Percentiles rank a stretch among this genome's conserved stretches.
Conservation (phyloP, 2,113 vertebrate species). For the Sisor rabdophorus region DNA sequence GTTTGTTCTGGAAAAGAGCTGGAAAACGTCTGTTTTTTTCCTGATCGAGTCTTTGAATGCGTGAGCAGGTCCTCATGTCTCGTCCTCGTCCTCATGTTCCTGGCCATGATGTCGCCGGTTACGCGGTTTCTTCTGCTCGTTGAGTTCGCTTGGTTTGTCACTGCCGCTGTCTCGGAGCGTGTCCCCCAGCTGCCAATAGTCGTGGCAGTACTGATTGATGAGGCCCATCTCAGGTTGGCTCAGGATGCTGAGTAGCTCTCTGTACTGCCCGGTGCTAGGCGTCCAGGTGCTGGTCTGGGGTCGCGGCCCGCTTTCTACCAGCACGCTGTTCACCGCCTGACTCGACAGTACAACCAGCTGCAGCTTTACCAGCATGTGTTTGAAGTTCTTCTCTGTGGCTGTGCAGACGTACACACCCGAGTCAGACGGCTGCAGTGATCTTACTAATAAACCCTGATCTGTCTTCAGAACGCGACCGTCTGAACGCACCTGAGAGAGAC, state of each 20-base stretch:
- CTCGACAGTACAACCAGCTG: constrained; percentile 84
- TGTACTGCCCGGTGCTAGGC: constrained; percentile 76
- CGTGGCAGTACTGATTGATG: constrained; percentile 98
- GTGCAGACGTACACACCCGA: constrained; percentile 91
- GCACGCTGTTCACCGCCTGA: constrained; percentile 80
- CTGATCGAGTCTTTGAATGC: constrained; percentile 20
- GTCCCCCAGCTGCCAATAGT: constrained; percentile 89
- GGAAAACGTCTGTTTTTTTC: constrained; percentile 51
- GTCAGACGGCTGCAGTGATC: constrained; percentile 82
- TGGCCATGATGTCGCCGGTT: constrained; percentile 87
- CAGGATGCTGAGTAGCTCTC: constrained; percentile 93
- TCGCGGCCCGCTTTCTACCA: constrained; percentile 73
- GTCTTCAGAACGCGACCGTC: constrained; percentile 88
- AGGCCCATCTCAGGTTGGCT: constrained; percentile 94
- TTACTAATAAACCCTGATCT: constrained; percentile 87
- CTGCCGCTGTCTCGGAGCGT: constrained; percentile 71
- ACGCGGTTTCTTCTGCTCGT: constrained; percentile 94
- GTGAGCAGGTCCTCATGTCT: constrained; percentile 79
- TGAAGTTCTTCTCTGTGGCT: constrained; percentile 97
- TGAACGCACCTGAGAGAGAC: constrained; percentile 74
- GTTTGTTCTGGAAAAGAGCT: constrained; percentile 52
- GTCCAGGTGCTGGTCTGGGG: constrained; percentile 68
- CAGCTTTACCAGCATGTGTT: constrained; percentile 85
- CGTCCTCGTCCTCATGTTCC: constrained; percentile 60
- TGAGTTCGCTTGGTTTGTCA: constrained; percentile 79